Evolutionary conservation across 2,113 vertebrate genomes (phyloP), one percentile per base, ranked within the genome.

Genomic region (Phalacrocorax aristotelis): DNA sequence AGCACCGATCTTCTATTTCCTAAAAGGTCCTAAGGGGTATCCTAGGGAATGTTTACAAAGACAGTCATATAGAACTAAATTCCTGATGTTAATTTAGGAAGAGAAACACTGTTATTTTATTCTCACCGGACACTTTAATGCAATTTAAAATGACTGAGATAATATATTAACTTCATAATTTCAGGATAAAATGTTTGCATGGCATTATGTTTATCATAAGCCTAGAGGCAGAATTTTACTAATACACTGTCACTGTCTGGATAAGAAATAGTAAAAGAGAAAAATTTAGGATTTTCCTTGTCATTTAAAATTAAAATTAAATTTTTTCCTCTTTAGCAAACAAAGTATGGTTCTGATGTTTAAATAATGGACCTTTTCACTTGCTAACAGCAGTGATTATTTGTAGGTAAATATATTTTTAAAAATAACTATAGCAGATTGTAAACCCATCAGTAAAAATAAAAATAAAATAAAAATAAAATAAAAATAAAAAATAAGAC

Each of bases 271-370:
- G 10, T 5, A 42, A 52, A 48, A 71, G 2, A 1, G 18, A 46
- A 38, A 22, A 36, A 51, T 21, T 13, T 49, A 27, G 2, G 11
- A n/a, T 36, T 87, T 58, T 75, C 2, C 26, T 85, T 69, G 20
- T 42, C 5, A 52, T 49, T 52, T 55, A 34, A 85, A 62, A 38
- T 27, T 0, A 84, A 34, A 0, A 38, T 27, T 0, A 84, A 34
- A 0, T 1, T 44, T 55, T 60, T 69, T 49, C 9, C 19, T 75
- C 6, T 46, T 17, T 14, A 69, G 1, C 4, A 66, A 65, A 38
- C 0, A 55, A 64, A 19, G 4, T 46, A 70, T 11, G 8, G 0
- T 6, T 83, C 25, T 54, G 30, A 15, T 80, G 55, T 49, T 80
- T 74, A 76, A 54, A 36, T 15, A 46, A 80, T 4, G 14, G 3